Evolutionary conservation across 1,140 invertebrate genomes (phyloP), one percentile per base, ranked within the genome.

Genomic region (Neodiprion virginianus): DNA sequence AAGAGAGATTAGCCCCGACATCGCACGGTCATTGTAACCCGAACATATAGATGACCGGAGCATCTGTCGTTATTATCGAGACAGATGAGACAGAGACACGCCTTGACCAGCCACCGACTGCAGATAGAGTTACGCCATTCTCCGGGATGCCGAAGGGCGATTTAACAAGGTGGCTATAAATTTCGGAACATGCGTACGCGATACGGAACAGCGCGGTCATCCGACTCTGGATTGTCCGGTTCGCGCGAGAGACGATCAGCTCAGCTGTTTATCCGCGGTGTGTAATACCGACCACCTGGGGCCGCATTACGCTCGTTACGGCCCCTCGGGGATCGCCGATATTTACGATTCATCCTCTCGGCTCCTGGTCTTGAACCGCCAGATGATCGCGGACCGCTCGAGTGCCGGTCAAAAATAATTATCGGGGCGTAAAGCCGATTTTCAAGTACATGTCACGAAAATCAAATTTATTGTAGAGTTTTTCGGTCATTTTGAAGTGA

Each of bases 111-210:
- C 28, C 28, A 40, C 28, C 28, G 28, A 40, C 28, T 17, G 53
- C 8, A 0, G 53, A 61, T 61, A 61, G 53, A 17, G 53, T 61
- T 61, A 61, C 53, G 53, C 53, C 28, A 61, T 5, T 61, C 53
- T 61, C 53, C 28, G 28, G 28, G 53, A 14, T 61, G 53, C 8
- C 53, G 53, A 61, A 61, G 53, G 53, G 53, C 53, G 53, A 61
- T 61, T 61, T 61, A 61, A 61, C 53, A 61, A 61, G 53, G 53
- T 61, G 53, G 53, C 53, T 61, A 61, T 61, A 61, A 61, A 61
- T 61, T 61, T 61, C 53, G 53, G 53, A 61, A 61, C 53, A 40
- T 40, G 28, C 28, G 17, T 21, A 21, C 17, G 17, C 17, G 17
- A 40, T 40, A 40, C 28, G 5, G 5, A 40, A 17, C 53, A 17